Evolutionary conservation across 2,797 vertebrate genomes (phyloP).

Genomic region (Helostoma temminkii): DNA sequence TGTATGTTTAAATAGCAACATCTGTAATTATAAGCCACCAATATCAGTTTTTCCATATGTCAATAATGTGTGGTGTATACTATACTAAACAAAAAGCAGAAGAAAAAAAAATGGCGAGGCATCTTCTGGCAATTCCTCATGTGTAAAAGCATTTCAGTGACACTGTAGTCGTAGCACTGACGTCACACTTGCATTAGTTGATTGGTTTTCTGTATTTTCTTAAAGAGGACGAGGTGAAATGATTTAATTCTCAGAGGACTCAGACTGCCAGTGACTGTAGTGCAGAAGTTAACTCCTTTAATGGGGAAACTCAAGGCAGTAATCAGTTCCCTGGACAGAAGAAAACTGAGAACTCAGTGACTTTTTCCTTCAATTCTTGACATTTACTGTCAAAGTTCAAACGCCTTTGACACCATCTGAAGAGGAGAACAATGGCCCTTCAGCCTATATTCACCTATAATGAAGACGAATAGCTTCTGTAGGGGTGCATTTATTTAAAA

Average conservation of each 20-base stretch:
- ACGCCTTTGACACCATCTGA: not conserved
- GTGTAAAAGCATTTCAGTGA: too few species aligned
- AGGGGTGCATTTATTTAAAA: not conserved
- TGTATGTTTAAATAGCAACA: too few species aligned
- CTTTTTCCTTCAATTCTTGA: constrained; percentile 7
- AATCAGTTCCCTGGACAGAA: constrained; percentile 1
- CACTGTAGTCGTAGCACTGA: too few species aligned
- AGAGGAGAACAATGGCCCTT: not conserved
- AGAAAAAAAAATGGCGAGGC: too few species aligned
- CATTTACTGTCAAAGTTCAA: constrained; percentile 1
- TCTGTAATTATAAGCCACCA: too few species aligned
- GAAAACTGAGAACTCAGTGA: not conserved
- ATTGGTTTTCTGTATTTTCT: too few species aligned
- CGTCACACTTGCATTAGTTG: too few species aligned
- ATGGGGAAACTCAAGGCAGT: constrained; percentile 7
- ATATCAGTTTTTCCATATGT: too few species aligned
- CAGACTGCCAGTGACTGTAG: not conserved
- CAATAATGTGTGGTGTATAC: too few species aligned
- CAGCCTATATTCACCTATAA: not conserved
- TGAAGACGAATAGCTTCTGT: not conserved
- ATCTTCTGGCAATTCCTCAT: too few species aligned
- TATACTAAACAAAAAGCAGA: too few species aligned
- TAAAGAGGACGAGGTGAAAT: not conserved
- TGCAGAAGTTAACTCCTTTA: constrained; percentile 7
- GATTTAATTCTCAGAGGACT: not conserved